These are phyloP conservation scores for Hyaena hyaena DNA, from an alignment of 2,113 vertebrate species.

Conservation along the genomic window DNA sequence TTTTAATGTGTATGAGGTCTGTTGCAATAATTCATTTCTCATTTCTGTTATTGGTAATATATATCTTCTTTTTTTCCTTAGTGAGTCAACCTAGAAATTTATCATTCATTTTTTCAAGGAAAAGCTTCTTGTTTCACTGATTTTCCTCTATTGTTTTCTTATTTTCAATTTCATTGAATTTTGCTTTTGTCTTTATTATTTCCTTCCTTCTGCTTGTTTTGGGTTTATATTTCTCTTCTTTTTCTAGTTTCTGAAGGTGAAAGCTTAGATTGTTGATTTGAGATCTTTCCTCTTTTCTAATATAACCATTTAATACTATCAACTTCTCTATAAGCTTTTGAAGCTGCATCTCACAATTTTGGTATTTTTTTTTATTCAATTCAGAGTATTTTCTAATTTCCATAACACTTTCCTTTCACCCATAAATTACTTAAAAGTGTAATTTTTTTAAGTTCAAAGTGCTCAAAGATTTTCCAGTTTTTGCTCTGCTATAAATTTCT, in stretches of 20 bases:
- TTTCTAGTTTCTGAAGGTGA: background rate
- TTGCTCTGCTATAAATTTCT: background rate
- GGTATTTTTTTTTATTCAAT: background rate
- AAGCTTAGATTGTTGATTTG: background rate
- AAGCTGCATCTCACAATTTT: background rate
- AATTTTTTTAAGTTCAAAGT: background rate
- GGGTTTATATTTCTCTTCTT: background rate
- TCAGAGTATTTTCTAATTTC: background rate
- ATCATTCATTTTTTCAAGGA: slow-evolving; percentile 1
- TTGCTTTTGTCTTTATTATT: background rate
- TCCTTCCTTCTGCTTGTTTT: background rate
- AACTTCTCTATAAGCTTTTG: background rate
- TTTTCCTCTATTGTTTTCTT: background rate
- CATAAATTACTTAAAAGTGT: background rate
- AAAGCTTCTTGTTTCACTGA: background rate
- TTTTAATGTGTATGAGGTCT: background rate
- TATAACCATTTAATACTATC: background rate
- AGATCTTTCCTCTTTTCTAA: background rate
- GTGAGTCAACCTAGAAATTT: background rate
- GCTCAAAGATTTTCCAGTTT: background rate
- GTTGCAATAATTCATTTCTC: background rate
- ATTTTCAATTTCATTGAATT: background rate
- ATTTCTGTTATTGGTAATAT: background rate
- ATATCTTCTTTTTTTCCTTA: background rate
- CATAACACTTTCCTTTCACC: background rate